Base-by-base conservation (phyloP, 2,888 invertebrate genomes). In the Sarcophaga subvicina region DNA sequence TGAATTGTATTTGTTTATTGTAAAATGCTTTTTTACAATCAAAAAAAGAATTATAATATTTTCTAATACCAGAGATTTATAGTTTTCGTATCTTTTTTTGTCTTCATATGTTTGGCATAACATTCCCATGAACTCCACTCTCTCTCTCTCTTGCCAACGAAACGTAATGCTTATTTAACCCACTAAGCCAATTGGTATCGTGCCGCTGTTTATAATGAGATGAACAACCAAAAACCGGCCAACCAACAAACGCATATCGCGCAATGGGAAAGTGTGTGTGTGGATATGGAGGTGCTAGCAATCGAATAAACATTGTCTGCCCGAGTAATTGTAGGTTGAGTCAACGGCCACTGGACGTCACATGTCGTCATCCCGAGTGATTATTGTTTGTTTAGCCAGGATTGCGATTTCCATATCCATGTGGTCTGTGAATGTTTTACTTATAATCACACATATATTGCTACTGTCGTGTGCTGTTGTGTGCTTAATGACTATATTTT, bases 41-140 rank as follows among this genome's bases (percentile, higher is more conserved):
- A 78, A 70, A 78, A 64, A 78, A 78, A 22, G 1, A 22, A 81
- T 78, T 71, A 70, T 64, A 54, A 45, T 49, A 80, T 59, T 54
- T 78, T 78, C 72, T 83, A 83, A 70, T 78, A 67, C 75, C 83
- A 62, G 73, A 78, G 80, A 83, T 80, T 80, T 83, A 70, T 73
- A 47, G 17, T 59, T 69, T 76, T 69, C 14, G 25, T 54, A 60
- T 14, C 25, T 49, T 66, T 60, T 77, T 62, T 27, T n/a, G 12
- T 62, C 37, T 37, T 37, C 37, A 49, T 14, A 0, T 49, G 11
- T 78, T 45, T 49, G 22, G 47, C 63, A 54, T 22, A 79, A 60
- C 14, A 12, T 47, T 45, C 20, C 62, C 27, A 69, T 59, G 27
- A 22, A 67, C 62, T 59, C 47, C 20, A 20, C 25, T n/a, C 60